Evolutionary conservation across 1,140 invertebrate species (phyloP).

Genomic region (Cotesia chilonis): DNA sequence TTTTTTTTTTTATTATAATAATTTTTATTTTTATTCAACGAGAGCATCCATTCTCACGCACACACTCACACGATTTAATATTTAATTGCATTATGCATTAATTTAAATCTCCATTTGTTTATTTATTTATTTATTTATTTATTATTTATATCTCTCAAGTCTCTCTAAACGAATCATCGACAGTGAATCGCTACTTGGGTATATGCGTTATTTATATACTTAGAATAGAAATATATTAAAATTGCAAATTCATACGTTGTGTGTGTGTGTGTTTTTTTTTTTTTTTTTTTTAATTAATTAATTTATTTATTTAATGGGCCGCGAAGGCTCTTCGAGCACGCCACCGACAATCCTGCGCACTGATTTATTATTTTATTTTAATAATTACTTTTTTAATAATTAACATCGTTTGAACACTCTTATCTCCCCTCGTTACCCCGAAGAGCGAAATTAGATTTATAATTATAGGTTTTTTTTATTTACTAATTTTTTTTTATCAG

Average conservation of each 20-base stretch:
- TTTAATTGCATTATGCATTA: neutral
- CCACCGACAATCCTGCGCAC: conserved; percentile 22
- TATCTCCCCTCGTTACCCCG: neutral
- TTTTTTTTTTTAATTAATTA: conserved; percentile 13
- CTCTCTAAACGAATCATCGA: conserved; percentile 29
- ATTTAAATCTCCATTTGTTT: neutral
- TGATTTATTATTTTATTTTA: neutral
- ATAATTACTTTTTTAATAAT: neutral
- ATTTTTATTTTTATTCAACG: too few species aligned
- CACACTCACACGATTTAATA: neutral
- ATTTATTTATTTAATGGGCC: conserved; percentile 18
- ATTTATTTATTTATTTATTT: neutral
- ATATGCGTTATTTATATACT: conserved; percentile 34
- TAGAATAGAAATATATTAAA: conserved; percentile 41
- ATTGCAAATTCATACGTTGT: conserved; percentile 34
- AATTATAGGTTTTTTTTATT: too few species aligned
- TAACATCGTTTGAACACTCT: neutral
- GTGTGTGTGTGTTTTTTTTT: neutral
- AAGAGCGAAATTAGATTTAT: neutral
- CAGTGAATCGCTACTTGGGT: conserved; percentile 37
- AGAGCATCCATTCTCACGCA: too few species aligned
- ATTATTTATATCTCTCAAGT: conserved; percentile 1
- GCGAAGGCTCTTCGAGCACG: conserved; percentile 36
- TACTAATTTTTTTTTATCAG: too few species aligned
- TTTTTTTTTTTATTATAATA: too few species aligned